Conservation (phyloP, 2,888 invertebrate genomes). For the Mythimna loreyi region DNA sequence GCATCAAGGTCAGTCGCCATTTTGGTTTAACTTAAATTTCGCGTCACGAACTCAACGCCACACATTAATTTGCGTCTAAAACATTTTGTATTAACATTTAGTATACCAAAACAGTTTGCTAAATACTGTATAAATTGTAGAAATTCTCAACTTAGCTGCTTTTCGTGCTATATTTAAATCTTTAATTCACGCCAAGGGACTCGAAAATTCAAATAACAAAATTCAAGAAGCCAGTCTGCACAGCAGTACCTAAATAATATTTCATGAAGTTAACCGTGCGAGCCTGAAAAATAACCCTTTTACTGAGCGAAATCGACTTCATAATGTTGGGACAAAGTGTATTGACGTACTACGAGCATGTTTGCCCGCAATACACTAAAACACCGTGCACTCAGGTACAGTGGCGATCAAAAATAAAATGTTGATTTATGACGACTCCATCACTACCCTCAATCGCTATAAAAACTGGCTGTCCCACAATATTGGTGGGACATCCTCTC, state of each 20-base stretch:
- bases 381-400: conserved; percentile 45
- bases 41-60: neutral
- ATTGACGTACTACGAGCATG: conserved; percentile 32
- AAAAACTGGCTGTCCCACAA: conserved; percentile 50
- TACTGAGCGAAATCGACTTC: conserved; percentile 33
- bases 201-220: conserved; percentile 17
- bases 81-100: no score
- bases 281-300: conserved; percentile 30
- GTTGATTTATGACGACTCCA: conserved; percentile 74
- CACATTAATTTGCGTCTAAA: neutral
- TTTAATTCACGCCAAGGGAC: conserved; percentile 11
- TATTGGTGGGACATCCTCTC: conserved; percentile 49
- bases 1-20: no score
- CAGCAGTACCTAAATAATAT: conserved; percentile 27
- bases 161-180: neutral
- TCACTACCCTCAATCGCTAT: conserved; percentile 64
- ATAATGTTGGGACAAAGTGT: conserved; percentile 33
- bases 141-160: conserved; percentile 4
- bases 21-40: no score
- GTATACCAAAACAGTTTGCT: neutral
- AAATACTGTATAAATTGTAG: neutral
- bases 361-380: conserved; percentile 50
- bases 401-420: conserved; percentile 56
- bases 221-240: conserved; percentile 2
- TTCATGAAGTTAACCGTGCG: conserved; percentile 2